A percentile compares a stretch with the other conserved stretches of the same genome.
Evolutionary conservation across 2,888 invertebrate species (phyloP).

Genomic region (Melanostoma scalare): DNA sequence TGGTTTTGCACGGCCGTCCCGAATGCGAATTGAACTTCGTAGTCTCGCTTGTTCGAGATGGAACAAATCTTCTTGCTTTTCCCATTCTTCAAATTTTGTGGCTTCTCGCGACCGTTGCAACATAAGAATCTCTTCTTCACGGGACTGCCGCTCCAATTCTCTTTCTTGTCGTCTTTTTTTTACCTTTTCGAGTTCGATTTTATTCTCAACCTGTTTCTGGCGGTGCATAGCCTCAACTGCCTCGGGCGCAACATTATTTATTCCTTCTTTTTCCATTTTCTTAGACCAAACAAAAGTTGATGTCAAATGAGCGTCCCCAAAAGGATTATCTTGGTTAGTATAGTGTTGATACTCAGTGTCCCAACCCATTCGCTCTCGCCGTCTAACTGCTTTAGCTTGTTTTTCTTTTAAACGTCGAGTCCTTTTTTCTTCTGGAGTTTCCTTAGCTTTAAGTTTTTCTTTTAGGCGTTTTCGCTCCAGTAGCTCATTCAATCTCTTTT

Average conservation of each 20-base stretch:
- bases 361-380: constrained; percentile 98
- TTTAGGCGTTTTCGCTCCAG: constrained; percentile 88
- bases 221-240: constrained; percentile 92
- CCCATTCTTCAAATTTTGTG: constrained; percentile 96
- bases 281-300: constrained; percentile 98
- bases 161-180: constrained; percentile 95
- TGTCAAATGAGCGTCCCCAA: constrained; percentile 97
- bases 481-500: constrained; percentile 86
- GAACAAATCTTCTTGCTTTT: constrained; percentile 97
- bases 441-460: constrained; percentile 91
- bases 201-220: constrained; percentile 95
- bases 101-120: constrained; percentile 95
- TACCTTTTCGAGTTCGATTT: constrained; percentile 95
- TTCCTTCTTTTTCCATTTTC: constrained; percentile 96
- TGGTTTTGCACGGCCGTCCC: constrained; percentile 98
- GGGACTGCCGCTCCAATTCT: constrained; percentile 91
- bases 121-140: constrained; percentile 92
- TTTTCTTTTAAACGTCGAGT: constrained; percentile 93
- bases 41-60: constrained; percentile 97
- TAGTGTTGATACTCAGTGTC: constrained; percentile 98
- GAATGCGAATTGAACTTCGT: constrained; percentile 96
- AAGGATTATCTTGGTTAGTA: constrained; percentile 99
- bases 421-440: constrained; percentile 97
- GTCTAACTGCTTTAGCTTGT: constrained; percentile 92
- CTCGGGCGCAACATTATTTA: constrained; percentile 88